These are phyloP conservation scores for Scrobipalpa costella DNA, from an alignment of 2,888 invertebrate species.

Conservation along the genomic window DNA sequence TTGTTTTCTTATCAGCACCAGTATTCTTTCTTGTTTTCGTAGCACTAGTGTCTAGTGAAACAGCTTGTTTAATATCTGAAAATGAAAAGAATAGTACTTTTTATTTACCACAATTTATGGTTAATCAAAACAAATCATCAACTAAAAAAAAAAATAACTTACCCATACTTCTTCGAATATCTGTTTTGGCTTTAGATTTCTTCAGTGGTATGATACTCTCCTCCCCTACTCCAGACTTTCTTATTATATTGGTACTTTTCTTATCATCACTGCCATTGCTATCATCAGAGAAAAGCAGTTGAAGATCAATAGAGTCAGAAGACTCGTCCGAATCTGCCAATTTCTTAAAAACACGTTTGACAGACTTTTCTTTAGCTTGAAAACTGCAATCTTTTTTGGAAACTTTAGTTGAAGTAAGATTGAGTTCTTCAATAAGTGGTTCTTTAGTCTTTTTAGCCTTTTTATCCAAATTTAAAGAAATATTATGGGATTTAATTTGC, in stretches of 20 bases:
- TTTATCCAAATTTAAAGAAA: conserved; percentile 58
- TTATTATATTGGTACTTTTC: conserved; percentile 31
- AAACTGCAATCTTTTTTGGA: conserved; percentile 21
- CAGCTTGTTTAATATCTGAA: conserved; percentile 13
- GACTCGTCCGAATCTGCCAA: conserved; percentile 40
- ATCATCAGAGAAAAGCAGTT: conserved; percentile 66
- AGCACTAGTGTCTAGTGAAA: conserved; percentile 23
- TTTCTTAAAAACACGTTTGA: conserved; percentile 28
- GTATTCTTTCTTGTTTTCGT: conserved; percentile 29
- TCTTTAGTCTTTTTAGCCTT: conserved; percentile 50
- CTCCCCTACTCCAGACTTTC: conserved; percentile 31
- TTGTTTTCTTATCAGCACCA: background rate
- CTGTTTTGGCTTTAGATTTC: conserved; percentile 55
- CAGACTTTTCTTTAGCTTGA: conserved; percentile 24
- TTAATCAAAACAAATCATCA: too few relatives aligned
- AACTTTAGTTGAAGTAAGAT: conserved; percentile 59
- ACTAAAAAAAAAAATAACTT: conserved; percentile 28
- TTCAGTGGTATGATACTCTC: conserved; percentile 57
- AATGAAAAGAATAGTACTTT: background rate
- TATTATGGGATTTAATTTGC: conserved; percentile 46
- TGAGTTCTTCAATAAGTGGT: conserved; percentile 62
- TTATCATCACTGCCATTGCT: conserved; percentile 52
- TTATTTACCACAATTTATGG: too few relatives aligned
- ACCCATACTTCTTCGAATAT: conserved; percentile 51
- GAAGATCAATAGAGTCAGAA: conserved; percentile 65